Base-by-base conservation (phyloP, 2,888 invertebrate genomes). In the Pachydiplax longipennis region DNA sequence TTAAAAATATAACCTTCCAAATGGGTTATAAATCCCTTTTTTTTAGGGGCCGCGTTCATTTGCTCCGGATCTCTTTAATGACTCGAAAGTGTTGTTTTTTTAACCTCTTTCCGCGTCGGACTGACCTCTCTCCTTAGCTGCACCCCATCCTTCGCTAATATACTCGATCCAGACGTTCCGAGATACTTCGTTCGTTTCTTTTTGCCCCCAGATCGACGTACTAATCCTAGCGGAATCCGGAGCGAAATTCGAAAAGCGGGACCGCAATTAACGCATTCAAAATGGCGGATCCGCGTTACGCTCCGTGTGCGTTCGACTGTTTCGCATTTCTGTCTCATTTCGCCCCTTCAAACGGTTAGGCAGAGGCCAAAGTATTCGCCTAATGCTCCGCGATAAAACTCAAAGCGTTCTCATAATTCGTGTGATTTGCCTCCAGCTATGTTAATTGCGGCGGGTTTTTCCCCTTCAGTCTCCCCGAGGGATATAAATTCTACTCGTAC, bases 51-150 rank as follows among this genome's bases (percentile, higher is more conserved):
- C 31, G 73, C 10, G 73, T 25, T 73, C 73, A 73, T 73, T 73
- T 73, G n/a, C 73, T 73, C 73, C 73, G 73, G 73, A 73, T 73
- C 73, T 73, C 73, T 73, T 73, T 73, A 73, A 73, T 73, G 73
- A 73, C 25, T 73, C 73, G 73, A 73, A 73, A 73, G 25, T 73
- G 25, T 73, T 0, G n/a, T 31, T 73, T 73, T 25, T 73, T 73
- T 25, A 25, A 31, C 73, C 73, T n/a, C 31, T 73, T 31, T 73
- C 73, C 31, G 25, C 53, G 53, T 18, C 31, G 3, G 25, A 73
- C 31, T 31, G 15, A 1, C 31, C 13, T n/a, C 31, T 73, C 10
- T 73, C 15, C 73, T 73, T 31, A n/a, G 25, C 12, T 13, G 22
- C 22, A 10, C 65, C 22, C 73, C 2, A n/a, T 31, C 73, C 15